Evolutionary conservation across 2,113 vertebrate species (phyloP), one percentile per base, ranked within the genome.

Genomic region (Takifugu bimaculatus): DNA sequence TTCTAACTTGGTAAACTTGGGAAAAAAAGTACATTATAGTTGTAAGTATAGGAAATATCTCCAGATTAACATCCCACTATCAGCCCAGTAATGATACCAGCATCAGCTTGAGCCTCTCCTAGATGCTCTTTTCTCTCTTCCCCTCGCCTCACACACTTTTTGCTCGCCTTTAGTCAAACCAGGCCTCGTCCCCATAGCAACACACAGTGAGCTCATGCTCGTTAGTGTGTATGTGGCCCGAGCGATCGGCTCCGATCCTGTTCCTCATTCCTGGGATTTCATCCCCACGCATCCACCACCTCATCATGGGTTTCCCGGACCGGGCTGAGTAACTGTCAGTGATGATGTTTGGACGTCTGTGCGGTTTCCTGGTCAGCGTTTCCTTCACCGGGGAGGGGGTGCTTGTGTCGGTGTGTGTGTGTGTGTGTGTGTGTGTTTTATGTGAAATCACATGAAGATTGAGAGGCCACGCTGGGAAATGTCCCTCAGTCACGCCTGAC

Each of bases 131-230:
- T 28, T 42, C 50, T 49, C 55, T 57, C 53, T 26, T 56, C 50
- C 76, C 64, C 29, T 53, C 54, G 56, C 79, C 63, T 81, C 71
- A 80, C 65, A 72, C 50, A 54, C 80, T 80, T 75, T 79, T 82
- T 85, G 76, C 83, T 70, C 62, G 68, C 74, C 73, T 77, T 83
- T 81, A 83, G 80, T 83, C 72, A 85, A 86, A 84, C 78, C 79
- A 87, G 80, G 80, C 70, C 78, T 70, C 76, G 83, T 90, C 85
- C 81, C 88, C 85, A 90, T 88, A 85, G 86, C 87, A 89, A 88
- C 86, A 79, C 79, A 78, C 81, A 50, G 72, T 83, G 77, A 88
- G 85, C 81, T 87, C 85, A 87, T 78, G 80, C 83, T 88, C 83
- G 78, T 85, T 85, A 85, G 75, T 81, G 78, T 78, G 79, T 85